Evolutionary conservation across 2,797 vertebrate genomes (phyloP).

Genomic region (Novumbra hubbsi): DNA sequence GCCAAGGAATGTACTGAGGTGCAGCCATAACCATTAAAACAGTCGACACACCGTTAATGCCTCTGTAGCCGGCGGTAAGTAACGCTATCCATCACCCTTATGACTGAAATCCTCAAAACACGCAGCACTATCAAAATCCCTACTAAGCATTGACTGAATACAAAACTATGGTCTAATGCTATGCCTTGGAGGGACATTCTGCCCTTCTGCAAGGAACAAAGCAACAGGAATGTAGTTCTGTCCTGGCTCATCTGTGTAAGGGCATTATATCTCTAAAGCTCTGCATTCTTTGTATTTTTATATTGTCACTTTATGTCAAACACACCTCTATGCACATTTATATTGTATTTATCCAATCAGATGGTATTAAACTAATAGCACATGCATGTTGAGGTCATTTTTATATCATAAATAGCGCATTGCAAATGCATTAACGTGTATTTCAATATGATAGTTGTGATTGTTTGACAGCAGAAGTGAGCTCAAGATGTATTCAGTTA

Average conservation of each 20-base stretch:
- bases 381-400: no score
- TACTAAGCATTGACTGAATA: conserved; percentile 23
- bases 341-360: no score
- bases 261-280: not conserved
- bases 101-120: conserved; percentile 49
- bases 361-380: no score
- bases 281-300: no score
- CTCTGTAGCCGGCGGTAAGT: conserved; percentile 62
- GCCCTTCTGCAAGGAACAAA: conserved; percentile 35
- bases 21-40: conserved; percentile 63
- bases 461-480: not conserved
- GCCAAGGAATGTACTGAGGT: conserved; percentile 45
- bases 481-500: not conserved
- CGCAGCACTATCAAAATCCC: conserved; percentile 33
- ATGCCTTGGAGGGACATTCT: conserved; percentile 14
- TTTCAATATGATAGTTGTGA: not conserved
- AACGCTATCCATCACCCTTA: conserved; percentile 62
- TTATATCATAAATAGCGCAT: no score
- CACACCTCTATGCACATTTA: no score
- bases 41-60: conserved; percentile 61
- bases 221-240: conserved; percentile 15
- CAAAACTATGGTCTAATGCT: conserved; percentile 40
- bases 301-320: no score
- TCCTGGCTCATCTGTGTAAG: not conserved
- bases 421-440: no score